A percentile compares a stretch with the other conserved stretches of the same genome.
Evolutionary conservation across 92 coral and sea anemone genomes (phyloP).

Genomic region (Ricordea florida): DNA sequence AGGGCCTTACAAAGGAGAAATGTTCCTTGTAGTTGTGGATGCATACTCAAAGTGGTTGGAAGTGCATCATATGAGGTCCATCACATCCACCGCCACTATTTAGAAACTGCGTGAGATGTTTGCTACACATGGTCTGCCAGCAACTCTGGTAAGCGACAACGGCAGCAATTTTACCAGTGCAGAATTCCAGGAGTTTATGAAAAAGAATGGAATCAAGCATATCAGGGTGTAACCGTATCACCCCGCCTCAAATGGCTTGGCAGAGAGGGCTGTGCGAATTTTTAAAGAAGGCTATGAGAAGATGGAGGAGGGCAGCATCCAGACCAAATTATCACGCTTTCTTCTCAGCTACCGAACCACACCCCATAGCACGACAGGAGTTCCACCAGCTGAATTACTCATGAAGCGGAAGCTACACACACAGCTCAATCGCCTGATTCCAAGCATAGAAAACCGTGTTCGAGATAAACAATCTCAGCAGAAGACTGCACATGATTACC

Average conservation of each 20-base stretch:
- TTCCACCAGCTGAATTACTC: conserved; percentile 65
- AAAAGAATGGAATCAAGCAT: conserved; percentile 44
- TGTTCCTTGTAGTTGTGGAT: conserved; percentile 40
- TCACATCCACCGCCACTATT: conserved; percentile 53
- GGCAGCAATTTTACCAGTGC: conserved; percentile 40
- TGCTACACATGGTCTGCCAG: conserved; percentile 47
- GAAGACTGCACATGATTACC: conserved; percentile 61
- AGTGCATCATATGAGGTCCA: conserved; percentile 56
- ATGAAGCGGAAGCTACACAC: conserved; percentile 49
- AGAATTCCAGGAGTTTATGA: conserved; percentile 44
- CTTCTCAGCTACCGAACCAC: conserved; percentile 43
- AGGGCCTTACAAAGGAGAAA: conserved; percentile 47
- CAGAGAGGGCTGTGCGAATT: conserved; percentile 44
- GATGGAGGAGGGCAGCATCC: conserved; percentile 50
- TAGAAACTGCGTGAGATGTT: conserved; percentile 55
- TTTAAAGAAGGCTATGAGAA: conserved; percentile 51
- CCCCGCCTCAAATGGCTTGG: conserved; percentile 66
- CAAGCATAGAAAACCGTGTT: conserved; percentile 40
- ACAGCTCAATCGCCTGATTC: conserved; percentile 50
- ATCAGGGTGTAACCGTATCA: conserved; percentile 45
- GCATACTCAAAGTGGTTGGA: conserved; percentile 58
- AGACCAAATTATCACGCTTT: conserved; percentile 48
- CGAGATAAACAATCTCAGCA: conserved; percentile 53
- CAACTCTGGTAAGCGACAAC: conserved; percentile 43
- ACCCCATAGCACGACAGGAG: conserved; percentile 55